Evolutionary conservation across 2,797 vertebrate species (phyloP).

Genomic region (Leucoraja ocellata): DNA sequence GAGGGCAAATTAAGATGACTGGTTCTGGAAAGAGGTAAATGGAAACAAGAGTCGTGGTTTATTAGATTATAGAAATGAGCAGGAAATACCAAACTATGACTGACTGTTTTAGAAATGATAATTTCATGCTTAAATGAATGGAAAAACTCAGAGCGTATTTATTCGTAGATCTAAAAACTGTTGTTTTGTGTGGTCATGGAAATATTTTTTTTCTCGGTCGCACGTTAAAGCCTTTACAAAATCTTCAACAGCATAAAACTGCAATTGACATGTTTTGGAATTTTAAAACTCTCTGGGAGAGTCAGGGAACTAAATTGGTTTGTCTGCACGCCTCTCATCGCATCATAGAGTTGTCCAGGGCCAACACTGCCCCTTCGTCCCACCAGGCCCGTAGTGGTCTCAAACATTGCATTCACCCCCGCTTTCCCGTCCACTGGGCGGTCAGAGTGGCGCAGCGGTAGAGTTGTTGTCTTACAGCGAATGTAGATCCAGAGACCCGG

Average conservation of each 20-base stretch:
- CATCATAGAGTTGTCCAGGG: too few species aligned
- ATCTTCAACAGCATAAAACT: neutral
- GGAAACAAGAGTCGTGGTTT: conserved; percentile 20
- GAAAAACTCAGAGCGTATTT: conserved; percentile 31
- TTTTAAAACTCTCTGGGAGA: neutral
- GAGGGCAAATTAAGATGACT: neutral
- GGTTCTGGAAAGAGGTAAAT: conserved; percentile 27
- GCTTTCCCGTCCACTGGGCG: too few species aligned
- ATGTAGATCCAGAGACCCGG: too few species aligned
- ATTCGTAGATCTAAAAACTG: conserved; percentile 25
- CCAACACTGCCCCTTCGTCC: too few species aligned
- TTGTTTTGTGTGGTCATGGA: conserved; percentile 31
- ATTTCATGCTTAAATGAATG: conserved; percentile 28
- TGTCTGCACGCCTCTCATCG: neutral
- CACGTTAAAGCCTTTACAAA: neutral
- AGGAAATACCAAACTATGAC: conserved; percentile 36
- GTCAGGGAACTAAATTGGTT: neutral
- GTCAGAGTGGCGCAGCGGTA: too few species aligned
- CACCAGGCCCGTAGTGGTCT: too few species aligned
- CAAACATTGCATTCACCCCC: too few species aligned
- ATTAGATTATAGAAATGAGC: conserved; percentile 7
- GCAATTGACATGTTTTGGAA: neutral
- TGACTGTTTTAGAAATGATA: conserved; percentile 14
- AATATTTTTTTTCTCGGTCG: conserved; percentile 30
- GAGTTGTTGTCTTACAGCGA: too few species aligned